Conservation (phyloP, 2,888 invertebrate genomes). For the Busseola fusca region DNA sequence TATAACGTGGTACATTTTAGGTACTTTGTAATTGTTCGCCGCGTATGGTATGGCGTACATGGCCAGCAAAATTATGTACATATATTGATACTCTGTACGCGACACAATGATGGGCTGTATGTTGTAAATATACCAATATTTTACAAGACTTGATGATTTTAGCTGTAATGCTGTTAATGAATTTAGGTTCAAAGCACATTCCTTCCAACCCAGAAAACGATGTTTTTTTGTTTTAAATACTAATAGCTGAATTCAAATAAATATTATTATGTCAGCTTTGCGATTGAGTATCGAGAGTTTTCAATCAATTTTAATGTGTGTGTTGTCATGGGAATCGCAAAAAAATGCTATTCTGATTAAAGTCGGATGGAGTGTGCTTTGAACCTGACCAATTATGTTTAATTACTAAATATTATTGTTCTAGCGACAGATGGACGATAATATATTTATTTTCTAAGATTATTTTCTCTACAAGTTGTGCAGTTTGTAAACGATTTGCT, state of each 20-base stretch:
- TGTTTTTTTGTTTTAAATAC: not conserved
- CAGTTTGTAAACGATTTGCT: conserved; percentile 52
- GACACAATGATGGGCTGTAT: conserved; percentile 51
- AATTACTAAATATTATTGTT: not conserved
- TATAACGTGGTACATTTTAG: conserved; percentile 39
- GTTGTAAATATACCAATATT: conserved; percentile 21
- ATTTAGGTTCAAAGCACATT: conserved; percentile 11
- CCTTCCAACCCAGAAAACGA: too few relatives aligned
- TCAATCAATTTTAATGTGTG: not conserved
- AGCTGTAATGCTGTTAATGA: conserved; percentile 8
- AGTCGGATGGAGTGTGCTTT: conserved; percentile 11
- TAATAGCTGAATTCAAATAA: not conserved
- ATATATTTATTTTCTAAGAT: conserved; percentile 43
- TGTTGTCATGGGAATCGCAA: not conserved
- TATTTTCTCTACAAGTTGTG: conserved; percentile 46
- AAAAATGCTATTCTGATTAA: not conserved
- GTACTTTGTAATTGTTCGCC: conserved; percentile 37
- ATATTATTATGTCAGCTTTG: not conserved
- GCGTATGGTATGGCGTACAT: conserved; percentile 18
- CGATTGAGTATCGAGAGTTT: not conserved
- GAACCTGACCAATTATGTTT: not conserved
- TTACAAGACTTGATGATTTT: conserved; percentile 7
- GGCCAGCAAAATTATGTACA: conserved; percentile 28
- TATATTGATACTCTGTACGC: conserved; percentile 37
- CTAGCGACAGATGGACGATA: not conserved